phyloP scores from a whole-genome alignment of 2,888 invertebrate genomes.

The Thymelicus lineola region DNA sequence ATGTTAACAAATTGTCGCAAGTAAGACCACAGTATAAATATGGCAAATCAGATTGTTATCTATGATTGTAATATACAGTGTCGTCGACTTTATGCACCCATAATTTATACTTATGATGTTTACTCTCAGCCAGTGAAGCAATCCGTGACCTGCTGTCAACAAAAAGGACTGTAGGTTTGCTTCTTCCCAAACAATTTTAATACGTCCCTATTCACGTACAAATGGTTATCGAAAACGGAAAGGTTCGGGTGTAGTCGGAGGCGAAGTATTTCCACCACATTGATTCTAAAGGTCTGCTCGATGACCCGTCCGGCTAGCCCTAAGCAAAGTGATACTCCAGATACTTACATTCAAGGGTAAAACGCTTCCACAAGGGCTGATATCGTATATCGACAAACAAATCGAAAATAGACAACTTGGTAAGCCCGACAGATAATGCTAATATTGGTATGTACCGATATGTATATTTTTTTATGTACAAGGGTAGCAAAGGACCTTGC shows the following conservation, averaged over 20 bases:
- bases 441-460: too few relatives aligned
- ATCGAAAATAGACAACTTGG: background rate
- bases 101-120: background rate
- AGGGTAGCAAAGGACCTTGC: too few relatives aligned
- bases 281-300: slow-evolving; percentile 21
- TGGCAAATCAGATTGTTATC: too few relatives aligned
- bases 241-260: slow-evolving; percentile 23
- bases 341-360: slow-evolving; percentile 11
- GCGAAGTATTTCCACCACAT: slow-evolving; percentile 28
- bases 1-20: too few relatives aligned
- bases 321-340: slow-evolving; percentile 19
- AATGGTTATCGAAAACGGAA: slow-evolving; percentile 28
- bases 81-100: too few relatives aligned
- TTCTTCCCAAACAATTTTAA: slow-evolving; percentile 22
- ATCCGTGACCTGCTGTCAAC: background rate
- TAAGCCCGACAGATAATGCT: too few relatives aligned
- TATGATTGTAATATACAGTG: too few relatives aligned
- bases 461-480: too few relatives aligned
- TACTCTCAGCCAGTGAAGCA: background rate
- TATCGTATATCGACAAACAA: slow-evolving; percentile 9
- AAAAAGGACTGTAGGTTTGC: slow-evolving; percentile 3
- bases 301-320: slow-evolving; percentile 27
- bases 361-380: slow-evolving; percentile 9
- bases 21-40: too few relatives aligned
- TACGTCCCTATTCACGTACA: slow-evolving; percentile 18